Evolutionary conservation across 1,140 invertebrate species (phyloP), one percentile per base, ranked within the genome.

Genomic region (Mactra quadrangularis): DNA sequence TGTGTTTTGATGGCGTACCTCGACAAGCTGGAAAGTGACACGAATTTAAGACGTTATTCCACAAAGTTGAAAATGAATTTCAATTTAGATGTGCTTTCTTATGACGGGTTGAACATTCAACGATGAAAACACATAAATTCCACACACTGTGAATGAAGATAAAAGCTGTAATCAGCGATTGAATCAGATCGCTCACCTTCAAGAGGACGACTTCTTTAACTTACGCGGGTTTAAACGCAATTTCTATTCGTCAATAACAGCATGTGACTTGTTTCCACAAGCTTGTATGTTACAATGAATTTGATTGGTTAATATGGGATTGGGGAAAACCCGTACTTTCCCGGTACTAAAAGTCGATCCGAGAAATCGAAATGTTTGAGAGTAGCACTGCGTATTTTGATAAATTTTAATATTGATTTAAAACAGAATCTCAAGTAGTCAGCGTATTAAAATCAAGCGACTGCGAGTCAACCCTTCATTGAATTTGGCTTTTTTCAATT

Each of bases 181-280:
- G 64, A 68, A 27, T 57, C 25, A 60, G 55, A 68, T 71, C 77
- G 53, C 55, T 81, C 77, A 81, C 77, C 77, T 81, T 81, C 77
- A 71, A 41, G 62, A 68, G 77, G 62, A 66, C 60, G 60, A 68
- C 50, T 59, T 50, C 53, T 81, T 81, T 81, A 53, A 75, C 72
- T 75, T 75, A 75, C 57, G 72, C 72, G 57, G 53, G 72, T 75
- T 75, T 75, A 75, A 75, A 60, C 52, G 53, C 25, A 45, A 35
- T 60, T 75, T 60, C 53, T 22, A 75, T 75, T 75, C 52, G 72
- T 75, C 17, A 60, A 31, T 31, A 38, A 7, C 0, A n/a, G 27
- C 53, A 55, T 41, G 31, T 57, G 52, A 57, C 53, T 27, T n/a
- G 55, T 17, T n/a, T 3, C 29, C 27, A 13, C 55, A 33, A 62